Evolutionary conservation across 2,888 invertebrate species (phyloP).

Genomic region (Hypercompe scribonia): DNA sequence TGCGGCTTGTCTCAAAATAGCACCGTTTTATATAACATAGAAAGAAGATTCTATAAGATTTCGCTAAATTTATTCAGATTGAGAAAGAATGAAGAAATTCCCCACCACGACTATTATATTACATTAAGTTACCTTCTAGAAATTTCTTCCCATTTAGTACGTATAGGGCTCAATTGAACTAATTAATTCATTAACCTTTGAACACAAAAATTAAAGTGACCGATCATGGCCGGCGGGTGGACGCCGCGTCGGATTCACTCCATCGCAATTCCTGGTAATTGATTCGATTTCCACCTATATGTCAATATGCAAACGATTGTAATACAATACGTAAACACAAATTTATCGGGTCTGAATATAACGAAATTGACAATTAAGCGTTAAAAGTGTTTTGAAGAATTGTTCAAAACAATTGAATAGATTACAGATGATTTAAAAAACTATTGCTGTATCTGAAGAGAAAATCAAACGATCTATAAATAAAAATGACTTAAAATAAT

Average conservation of each 20-base stretch:
- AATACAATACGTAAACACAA: not conserved
- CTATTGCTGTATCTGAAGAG: too few species aligned
- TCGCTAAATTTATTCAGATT: not conserved
- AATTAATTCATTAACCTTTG: conserved; percentile 23
- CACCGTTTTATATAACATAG: not conserved
- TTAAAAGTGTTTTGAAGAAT: not conserved
- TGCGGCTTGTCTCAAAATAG: too few species aligned
- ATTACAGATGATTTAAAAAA: too few species aligned
- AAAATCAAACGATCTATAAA: too few species aligned
- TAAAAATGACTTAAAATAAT: too few species aligned
- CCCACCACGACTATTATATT: not conserved
- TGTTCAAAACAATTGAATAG: not conserved
- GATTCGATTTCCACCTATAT: conserved; percentile 3
- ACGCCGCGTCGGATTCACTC: not conserved
- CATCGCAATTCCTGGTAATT: not conserved
- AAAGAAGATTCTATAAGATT: too few species aligned
- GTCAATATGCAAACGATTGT: not conserved
- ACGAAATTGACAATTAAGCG: not conserved
- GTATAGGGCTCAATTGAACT: conserved; percentile 13
- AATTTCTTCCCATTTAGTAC: conserved; percentile 2
- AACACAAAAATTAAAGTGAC: conserved; percentile 13
- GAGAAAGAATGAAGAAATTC: not conserved
- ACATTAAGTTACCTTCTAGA: not conserved
- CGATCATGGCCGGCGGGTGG: conserved; percentile 1
- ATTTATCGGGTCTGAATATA: not conserved